These are phyloP conservation scores for Ictalurus punctatus DNA, from an alignment of 2,113 vertebrate genomes.

Conservation along the genomic window DNA sequence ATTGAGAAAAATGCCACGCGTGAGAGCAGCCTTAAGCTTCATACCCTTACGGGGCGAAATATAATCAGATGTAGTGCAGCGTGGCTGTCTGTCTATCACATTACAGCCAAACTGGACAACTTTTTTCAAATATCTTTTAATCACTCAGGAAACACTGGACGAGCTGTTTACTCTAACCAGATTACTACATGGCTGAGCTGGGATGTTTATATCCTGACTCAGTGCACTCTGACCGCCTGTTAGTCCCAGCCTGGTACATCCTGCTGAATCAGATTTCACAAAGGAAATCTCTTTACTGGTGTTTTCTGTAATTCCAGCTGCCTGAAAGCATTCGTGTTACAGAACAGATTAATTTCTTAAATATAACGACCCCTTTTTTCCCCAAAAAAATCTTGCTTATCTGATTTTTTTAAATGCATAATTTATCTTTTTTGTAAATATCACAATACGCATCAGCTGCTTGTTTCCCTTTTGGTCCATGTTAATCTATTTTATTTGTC, in stretches of 20 bases:
- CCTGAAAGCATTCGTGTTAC: neutral
- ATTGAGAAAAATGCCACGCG: neutral
- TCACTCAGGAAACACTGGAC: conserved; percentile 61
- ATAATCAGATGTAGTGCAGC: conserved; percentile 49
- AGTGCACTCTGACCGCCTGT: conserved; percentile 35
- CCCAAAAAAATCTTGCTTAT: neutral
- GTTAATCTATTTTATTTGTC: neutral
- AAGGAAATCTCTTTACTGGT: neutral
- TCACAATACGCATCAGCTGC: neutral
- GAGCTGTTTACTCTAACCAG: conserved; percentile 66
- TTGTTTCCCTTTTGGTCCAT: neutral
- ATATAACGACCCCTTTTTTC: neutral
- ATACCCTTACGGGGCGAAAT: conserved; percentile 61
- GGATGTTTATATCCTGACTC: conserved; percentile 47
- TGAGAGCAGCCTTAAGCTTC: conserved; percentile 37
- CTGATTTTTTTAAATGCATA: neutral
- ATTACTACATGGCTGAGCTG: conserved; percentile 61
- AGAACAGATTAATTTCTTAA: neutral
- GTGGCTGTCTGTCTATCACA: neutral
- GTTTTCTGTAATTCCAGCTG: neutral
- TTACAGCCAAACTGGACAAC: conserved; percentile 40
- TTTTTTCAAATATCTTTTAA: conserved; percentile 56
- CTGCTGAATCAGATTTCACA: conserved; percentile 25
- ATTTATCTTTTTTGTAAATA: neutral
- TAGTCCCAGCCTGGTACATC: neutral